A percentile compares a stretch with the other conserved stretches of the same genome.
These are phyloP conservation scores for Drosophila basisetae DNA, from an alignment of 2,888 invertebrate genomes.

Conservation along the genomic window DNA sequence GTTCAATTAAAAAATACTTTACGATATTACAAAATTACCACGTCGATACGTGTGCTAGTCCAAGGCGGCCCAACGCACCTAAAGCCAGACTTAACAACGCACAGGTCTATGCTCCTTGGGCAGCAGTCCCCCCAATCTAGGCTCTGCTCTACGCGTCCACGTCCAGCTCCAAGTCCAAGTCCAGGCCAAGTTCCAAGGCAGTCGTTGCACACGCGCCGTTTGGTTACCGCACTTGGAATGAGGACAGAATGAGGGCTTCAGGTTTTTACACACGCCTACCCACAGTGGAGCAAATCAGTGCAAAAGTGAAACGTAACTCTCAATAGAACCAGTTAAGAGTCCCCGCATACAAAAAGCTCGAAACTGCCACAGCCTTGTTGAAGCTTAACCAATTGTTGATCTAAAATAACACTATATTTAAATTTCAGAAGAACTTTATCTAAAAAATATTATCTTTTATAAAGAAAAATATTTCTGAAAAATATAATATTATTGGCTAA, in stretches of 20 bases:
- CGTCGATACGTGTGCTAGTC: conserved; percentile 57
- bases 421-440: not conserved
- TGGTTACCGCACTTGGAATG: conserved; percentile 44
- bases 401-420: no score
- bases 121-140: conserved; percentile 1
- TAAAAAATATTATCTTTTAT: not conserved
- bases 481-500: not conserved
- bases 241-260: conserved; percentile 43
- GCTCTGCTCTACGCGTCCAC: not conserved
- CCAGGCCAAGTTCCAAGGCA: conserved; percentile 21
- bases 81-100: conserved; percentile 9
- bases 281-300: conserved; percentile 44
- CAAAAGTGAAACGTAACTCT: fast-evolving
- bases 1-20: conserved; percentile 82
- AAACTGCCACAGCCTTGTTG: not conserved
- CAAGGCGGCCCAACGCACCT: conserved; percentile 11
- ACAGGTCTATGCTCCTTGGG: conserved; percentile 44
- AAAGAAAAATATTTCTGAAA: not conserved
- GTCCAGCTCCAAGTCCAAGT: conserved; percentile 1
- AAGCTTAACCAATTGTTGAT: not conserved
- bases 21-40: conserved; percentile 83
- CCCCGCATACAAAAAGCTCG: fast-evolving
- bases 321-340: not conserved
- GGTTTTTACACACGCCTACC: conserved; percentile 3
- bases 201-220: conserved; percentile 56